Evolutionary conservation across 2,113 vertebrate species (phyloP).

Genomic region (Deroptyus accipitrinus): DNA sequence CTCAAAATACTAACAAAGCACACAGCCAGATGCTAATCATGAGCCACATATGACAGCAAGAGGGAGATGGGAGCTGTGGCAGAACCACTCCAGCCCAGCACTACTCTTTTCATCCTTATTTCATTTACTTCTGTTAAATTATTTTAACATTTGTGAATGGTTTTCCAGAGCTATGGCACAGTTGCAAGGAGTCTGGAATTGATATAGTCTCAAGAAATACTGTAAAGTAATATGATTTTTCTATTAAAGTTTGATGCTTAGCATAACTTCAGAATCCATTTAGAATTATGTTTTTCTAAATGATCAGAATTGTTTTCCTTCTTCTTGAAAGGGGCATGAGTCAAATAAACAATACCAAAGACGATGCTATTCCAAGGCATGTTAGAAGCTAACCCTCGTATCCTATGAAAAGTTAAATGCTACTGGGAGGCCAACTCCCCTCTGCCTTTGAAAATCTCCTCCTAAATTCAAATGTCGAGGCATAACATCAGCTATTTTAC

Average conservation of each 20-base stretch:
- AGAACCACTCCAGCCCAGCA: neutral
- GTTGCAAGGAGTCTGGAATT: neutral
- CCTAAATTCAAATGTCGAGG: neutral
- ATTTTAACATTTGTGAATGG: neutral
- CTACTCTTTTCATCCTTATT: neutral
- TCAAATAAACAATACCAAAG: neutral
- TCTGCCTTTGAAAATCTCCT: neutral
- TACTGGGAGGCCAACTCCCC: neutral
- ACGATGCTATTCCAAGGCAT: neutral
- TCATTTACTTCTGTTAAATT: neutral
- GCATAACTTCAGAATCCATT: neutral
- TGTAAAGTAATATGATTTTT: neutral
- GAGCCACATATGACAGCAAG: neutral
- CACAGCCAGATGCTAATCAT: neutral
- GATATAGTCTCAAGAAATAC: neutral
- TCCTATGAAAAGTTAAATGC: neutral
- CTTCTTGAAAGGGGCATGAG: neutral
- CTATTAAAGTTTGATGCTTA: neutral
- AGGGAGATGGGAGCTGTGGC: neutral
- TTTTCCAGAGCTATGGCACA: conserved; percentile 9
- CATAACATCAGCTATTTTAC: neutral
- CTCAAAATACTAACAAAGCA: conserved; percentile 39
- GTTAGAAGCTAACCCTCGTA: neutral
- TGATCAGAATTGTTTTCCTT: conserved; percentile 1
- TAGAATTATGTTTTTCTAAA: conserved; percentile 14